A percentile compares a stretch with the other conserved stretches of the same genome.
These are phyloP conservation scores for Melanostigma gelatinosum DNA, from an alignment of 2,113 vertebrate genomes.

Conservation along the genomic window DNA sequence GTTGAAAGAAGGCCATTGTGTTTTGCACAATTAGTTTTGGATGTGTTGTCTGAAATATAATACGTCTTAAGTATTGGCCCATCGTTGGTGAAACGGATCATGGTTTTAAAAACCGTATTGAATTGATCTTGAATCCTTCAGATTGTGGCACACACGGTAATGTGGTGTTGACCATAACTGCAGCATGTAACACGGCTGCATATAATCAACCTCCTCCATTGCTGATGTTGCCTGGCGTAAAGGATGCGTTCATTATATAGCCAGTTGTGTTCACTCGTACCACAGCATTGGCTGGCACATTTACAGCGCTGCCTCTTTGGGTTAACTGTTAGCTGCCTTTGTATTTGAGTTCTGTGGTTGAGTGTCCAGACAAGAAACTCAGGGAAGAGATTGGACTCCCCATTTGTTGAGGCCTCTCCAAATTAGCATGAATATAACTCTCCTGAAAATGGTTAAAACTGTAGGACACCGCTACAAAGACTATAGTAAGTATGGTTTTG, in stretches of 20 bases:
- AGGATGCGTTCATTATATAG: slow-evolving; percentile 22
- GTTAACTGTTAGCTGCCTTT: slow-evolving; percentile 15
- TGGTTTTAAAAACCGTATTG: neutral
- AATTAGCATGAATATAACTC: neutral
- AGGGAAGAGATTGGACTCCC: neutral
- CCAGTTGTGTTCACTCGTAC: slow-evolving; percentile 21
- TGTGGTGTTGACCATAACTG: neutral
- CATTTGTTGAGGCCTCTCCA: neutral
- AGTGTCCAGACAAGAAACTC: neutral
- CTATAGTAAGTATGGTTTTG: neutral
- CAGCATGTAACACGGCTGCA: slow-evolving; percentile 5
- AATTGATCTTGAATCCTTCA: slow-evolving; percentile 6
- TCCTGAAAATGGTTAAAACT: neutral
- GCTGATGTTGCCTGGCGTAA: neutral
- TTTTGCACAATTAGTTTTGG: neutral
- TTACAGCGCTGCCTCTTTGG: slow-evolving; percentile 9
- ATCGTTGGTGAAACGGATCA: neutral
- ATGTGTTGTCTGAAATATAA: neutral
- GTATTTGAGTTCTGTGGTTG: slow-evolving; percentile 7
- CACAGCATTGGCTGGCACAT: slow-evolving; percentile 17
- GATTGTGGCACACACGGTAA: neutral
- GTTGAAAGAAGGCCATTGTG: neutral
- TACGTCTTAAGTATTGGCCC: neutral
- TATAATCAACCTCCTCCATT: slow-evolving; percentile 1
- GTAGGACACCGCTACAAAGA: neutral